Percentiles rank a stretch among this genome's conserved stretches.
phyloP scores from a whole-genome alignment of 92 coral and sea anemone species.

The Epizoanthus scotinus region DNA sequence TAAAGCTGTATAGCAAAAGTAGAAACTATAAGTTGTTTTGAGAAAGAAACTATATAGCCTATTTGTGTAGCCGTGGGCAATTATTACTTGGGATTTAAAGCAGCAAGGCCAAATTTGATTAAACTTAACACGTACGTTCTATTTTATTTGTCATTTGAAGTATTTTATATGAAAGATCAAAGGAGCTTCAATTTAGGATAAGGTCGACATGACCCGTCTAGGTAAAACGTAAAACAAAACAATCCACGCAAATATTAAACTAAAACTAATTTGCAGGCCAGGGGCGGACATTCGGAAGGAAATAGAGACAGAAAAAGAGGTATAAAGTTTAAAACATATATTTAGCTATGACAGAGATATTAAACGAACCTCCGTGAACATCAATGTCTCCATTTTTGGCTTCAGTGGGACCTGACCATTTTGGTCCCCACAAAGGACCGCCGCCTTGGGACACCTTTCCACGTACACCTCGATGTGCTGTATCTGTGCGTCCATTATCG shows the following conservation, averaged over 20 bases:
- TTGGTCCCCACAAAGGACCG: slow-evolving; percentile 88
- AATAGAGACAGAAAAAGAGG: not conserved
- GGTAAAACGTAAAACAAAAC: not conserved
- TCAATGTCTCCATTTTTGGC: slow-evolving; percentile 78
- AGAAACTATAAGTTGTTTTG: no score
- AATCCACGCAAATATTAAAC: no score
- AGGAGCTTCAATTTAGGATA: no score
- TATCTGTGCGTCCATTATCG: slow-evolving; percentile 77
- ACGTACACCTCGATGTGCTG: slow-evolving; percentile 89
- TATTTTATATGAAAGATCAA: no score
- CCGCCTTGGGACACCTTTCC: slow-evolving; percentile 92
- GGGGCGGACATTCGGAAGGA: not conserved
- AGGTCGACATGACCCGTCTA: not conserved
- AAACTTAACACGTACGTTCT: no score
- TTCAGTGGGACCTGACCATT: slow-evolving; percentile 93
- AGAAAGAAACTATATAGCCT: no score
- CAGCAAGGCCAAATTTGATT: no score
- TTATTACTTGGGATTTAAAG: no score
- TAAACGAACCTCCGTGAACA: slow-evolving; percentile 80
- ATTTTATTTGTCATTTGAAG: no score
- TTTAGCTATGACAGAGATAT: not conserved
- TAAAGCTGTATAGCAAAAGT: no score
- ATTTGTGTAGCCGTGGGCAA: no score
- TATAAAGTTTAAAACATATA: not conserved
- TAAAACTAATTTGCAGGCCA: not conserved